Evolutionary conservation across 1,140 invertebrate genomes (phyloP), one percentile per base, ranked within the genome.

Genomic region (Augochlora pura): DNA sequence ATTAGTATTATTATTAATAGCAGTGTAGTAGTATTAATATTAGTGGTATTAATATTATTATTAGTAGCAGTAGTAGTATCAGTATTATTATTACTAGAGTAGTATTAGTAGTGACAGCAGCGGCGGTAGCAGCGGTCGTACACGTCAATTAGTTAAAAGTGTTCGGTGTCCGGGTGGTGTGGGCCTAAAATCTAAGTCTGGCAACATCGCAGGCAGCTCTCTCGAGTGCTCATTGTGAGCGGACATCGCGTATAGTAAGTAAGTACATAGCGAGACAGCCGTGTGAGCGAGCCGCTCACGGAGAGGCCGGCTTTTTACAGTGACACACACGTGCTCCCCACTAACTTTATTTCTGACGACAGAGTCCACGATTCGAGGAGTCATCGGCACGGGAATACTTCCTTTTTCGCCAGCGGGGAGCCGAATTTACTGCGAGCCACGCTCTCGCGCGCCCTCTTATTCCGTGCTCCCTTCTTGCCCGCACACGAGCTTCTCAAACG

Each of bases 281-380:
- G 68, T 52, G 77, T 63, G 79, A 67, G 78, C 70, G 38, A 32
- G 32, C 32, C 32, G 49, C 68, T 59, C 79, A 38, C 60, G 25
- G 73, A 72, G 80, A 78, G 70, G 57, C 70, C 63, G 68, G 69
- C 70, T 83, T 80, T 85, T 85, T 76, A 64, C 27, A 71, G 62
- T 60, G 63, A 80, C 76, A 80, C 54, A 57, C 81, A 80, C 72
- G 81, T 80, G 78, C 71, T 80, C 62, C 73, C 65, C 72, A 42
- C 70, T 81, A 77, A 86, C 80, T 84, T 81, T 84, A 81, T 86
- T 84, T 78, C 82, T 74, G 70, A 86, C 79, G 83, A 84, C 67
- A 71, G 68, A 82, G 64, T 52, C 46, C 46, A 46, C 69, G 72
- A 81, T 81, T 83, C 78, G 69, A 76, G 81, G 80, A 83, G 68